These are phyloP conservation scores for Microcaecilia unicolor DNA, from an alignment of 2,797 vertebrate species.

Conservation along the genomic window DNA sequence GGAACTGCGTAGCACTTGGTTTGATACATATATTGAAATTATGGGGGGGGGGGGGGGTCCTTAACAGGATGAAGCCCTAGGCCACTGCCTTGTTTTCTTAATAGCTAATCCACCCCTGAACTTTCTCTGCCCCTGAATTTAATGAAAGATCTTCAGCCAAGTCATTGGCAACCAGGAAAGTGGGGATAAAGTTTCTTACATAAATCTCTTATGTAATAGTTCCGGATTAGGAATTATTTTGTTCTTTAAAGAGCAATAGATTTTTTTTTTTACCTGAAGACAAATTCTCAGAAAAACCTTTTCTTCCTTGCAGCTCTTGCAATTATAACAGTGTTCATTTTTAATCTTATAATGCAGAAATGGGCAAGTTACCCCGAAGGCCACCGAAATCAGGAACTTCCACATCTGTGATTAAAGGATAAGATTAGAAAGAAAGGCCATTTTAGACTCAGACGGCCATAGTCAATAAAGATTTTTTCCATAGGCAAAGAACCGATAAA, in stretches of 20 bases:
- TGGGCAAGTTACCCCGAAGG: conserved; percentile 33
- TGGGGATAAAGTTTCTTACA: conserved; percentile 18
- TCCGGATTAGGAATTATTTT: background rate
- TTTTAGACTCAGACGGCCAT: too few species aligned
- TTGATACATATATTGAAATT: too few species aligned
- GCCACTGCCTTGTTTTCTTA: too few species aligned
- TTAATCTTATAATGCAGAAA: conserved; percentile 11
- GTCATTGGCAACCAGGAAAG: background rate
- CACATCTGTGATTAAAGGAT: background rate
- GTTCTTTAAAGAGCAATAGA: fast-evolving
- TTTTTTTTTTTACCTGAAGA: conserved; percentile 16
- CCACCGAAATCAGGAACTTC: conserved; percentile 22
- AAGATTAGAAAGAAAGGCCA: too few species aligned
- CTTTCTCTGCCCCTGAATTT: too few species aligned
- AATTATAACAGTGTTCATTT: conserved; percentile 10
- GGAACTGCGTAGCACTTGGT: too few species aligned
- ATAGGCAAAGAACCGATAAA: too few species aligned
- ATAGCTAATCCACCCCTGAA: too few species aligned
- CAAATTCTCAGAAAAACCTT: background rate
- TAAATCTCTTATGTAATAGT: conserved; percentile 5
- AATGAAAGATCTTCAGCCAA: too few species aligned
- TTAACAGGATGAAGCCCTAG: too few species aligned
- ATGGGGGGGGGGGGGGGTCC: too few species aligned
- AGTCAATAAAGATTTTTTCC: too few species aligned
- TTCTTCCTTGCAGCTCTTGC: background rate